Percentiles rank a stretch among this genome's conserved stretches.
phyloP scores from a whole-genome alignment of 2,113 vertebrate genomes.

The Nematolebias whitei region DNA sequence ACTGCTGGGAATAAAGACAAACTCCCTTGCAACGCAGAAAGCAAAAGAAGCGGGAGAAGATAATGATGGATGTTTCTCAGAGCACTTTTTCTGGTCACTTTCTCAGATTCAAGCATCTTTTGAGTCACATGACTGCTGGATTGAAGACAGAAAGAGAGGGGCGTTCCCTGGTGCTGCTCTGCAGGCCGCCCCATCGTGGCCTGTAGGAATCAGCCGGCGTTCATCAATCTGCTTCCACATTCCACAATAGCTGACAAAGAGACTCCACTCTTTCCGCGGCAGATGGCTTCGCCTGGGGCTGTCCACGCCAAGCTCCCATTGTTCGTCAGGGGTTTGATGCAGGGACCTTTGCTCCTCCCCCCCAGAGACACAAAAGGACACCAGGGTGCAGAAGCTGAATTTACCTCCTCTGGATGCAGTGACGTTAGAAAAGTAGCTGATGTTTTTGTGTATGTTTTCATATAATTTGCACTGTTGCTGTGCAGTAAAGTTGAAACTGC shows the following conservation, averaged over 20 bases:
- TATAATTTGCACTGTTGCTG: not conserved
- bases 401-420: slow-evolving; percentile 1
- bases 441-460: not conserved
- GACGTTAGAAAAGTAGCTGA: slow-evolving; percentile 1
- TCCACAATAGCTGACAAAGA: slow-evolving; percentile 80
- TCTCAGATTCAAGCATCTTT: slow-evolving; percentile 9
- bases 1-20: too few relatives aligned
- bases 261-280: slow-evolving; percentile 70
- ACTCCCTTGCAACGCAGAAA: too few relatives aligned
- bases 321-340: slow-evolving; percentile 65
- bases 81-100: slow-evolving; percentile 21
- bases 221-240: slow-evolving; percentile 79
- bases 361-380: slow-evolving; percentile 39
- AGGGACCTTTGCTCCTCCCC: slow-evolving; percentile 56
- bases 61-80: not conserved
- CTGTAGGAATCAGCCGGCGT: slow-evolving; percentile 74
- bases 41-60: too few relatives aligned
- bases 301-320: slow-evolving; percentile 77
- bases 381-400: slow-evolving; percentile 40
- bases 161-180: slow-evolving; percentile 44
- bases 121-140: slow-evolving; percentile 21
- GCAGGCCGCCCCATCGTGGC: slow-evolving; percentile 54
- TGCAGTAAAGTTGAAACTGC: not conserved
- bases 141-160: slow-evolving; percentile 46
- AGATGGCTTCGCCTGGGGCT: slow-evolving; percentile 80